phyloP scores from a whole-genome alignment of 2,797 vertebrate genomes.

The Crax fasciolata region DNA sequence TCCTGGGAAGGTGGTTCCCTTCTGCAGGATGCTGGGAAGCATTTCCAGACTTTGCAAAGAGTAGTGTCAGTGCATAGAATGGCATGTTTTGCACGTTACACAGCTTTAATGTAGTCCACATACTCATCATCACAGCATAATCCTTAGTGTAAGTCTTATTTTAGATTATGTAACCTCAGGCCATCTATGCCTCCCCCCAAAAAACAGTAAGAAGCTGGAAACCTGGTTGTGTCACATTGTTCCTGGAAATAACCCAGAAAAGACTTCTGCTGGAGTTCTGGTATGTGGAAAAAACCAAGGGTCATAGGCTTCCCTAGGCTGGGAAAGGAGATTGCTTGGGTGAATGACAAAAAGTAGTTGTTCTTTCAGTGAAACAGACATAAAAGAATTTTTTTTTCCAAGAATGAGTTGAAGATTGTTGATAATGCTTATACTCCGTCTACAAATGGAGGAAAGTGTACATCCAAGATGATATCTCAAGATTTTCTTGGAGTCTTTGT shows the following conservation, averaged over 20 bases:
- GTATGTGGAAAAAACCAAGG: not conserved
- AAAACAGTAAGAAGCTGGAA: not conserved
- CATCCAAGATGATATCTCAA: not conserved
- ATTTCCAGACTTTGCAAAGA: not conserved
- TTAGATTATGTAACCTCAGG: not conserved
- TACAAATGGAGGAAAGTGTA: not conserved
- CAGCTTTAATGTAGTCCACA: not conserved
- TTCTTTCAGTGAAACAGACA: not conserved
- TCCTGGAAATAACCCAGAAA: not conserved
- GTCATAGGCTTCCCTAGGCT: accelerated
- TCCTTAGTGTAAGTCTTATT: not conserved
- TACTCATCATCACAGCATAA: not conserved
- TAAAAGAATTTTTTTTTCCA: not conserved
- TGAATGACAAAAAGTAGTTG: not conserved
- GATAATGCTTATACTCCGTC: not conserved
- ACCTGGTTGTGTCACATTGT: not conserved
- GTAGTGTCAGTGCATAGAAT: not conserved
- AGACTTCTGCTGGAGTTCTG: not conserved
- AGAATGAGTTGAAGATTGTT: not conserved
- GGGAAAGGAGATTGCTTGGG: not conserved
- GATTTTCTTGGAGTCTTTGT: not conserved
- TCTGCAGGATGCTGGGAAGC: not conserved
- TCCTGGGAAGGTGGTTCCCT: not conserved
- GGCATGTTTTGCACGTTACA: not conserved
- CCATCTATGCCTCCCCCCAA: not conserved